A percentile compares a stretch with the other conserved stretches of the same genome.
phyloP scores from a whole-genome alignment of 2,797 vertebrate genomes.

The Sebastiscus albofasciatus region DNA sequence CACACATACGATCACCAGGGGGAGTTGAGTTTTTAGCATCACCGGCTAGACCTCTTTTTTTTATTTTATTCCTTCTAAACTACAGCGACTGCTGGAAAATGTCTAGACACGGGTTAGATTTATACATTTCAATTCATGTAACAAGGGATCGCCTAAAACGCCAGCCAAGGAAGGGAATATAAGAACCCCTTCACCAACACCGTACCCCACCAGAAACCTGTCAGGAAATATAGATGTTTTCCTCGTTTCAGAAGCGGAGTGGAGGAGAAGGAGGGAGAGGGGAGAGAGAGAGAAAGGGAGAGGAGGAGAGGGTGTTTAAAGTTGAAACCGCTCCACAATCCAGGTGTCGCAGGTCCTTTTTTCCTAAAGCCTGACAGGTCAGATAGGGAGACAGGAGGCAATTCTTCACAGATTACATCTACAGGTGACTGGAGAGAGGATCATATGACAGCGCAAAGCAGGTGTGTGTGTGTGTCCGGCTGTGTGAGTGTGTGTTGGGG shows the following conservation, averaged over 20 bases:
- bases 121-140: conserved; percentile 94
- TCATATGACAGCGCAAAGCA: conserved; percentile 65
- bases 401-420: conserved; percentile 82
- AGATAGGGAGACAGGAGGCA: conserved; percentile 70
- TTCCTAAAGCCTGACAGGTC: conserved; percentile 65
- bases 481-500: conserved; percentile 5
- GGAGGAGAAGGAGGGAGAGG: not conserved
- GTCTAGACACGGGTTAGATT: conserved; percentile 94
- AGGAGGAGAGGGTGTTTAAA: conserved; percentile 37
- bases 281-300: not conserved
- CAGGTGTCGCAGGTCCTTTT: conserved; percentile 69
- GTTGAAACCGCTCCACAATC: conserved; percentile 53
- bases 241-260: conserved; percentile 53
- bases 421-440: conserved; percentile 73
- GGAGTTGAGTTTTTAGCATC: conserved; percentile 89
- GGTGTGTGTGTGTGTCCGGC: conserved; percentile 60
- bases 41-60: conserved; percentile 85
- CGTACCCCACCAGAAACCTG: conserved; percentile 53
- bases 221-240: conserved; percentile 67
- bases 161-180: conserved; percentile 90
- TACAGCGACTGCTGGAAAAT: conserved; percentile 89
- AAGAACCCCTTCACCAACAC: conserved; percentile 83
- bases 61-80: conserved; percentile 85
- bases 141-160: conserved; percentile 91
- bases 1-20: conserved; percentile 86